Conservation (phyloP, 2,888 invertebrate species). For the Lasioglossum lativentre region DNA sequence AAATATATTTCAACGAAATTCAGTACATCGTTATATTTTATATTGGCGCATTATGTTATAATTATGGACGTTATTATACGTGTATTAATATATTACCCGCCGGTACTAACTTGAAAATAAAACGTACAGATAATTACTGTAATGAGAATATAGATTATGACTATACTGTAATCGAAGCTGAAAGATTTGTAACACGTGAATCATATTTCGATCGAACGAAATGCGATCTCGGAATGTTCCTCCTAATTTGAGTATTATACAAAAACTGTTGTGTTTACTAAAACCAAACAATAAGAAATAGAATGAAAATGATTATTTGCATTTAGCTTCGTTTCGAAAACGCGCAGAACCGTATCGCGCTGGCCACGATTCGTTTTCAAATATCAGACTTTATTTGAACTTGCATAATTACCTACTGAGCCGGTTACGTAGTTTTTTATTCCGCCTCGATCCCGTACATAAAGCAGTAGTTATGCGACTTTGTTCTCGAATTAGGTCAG, state of each 20-base stretch:
- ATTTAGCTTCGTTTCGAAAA: not conserved
- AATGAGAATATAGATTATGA: not conserved
- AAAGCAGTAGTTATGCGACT: not conserved
- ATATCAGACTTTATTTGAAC: not conserved
- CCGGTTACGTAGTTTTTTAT: not conserved
- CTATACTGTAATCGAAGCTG: too few relatives aligned
- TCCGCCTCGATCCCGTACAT: not conserved
- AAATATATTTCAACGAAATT: too few relatives aligned
- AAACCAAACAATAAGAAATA: not conserved
- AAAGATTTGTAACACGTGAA: too few relatives aligned
- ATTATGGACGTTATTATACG: not conserved
- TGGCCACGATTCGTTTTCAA: not conserved
- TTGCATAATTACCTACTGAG: not conserved
- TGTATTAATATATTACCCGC: not conserved
- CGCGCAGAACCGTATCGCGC: not conserved
- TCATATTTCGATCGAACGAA: not conserved
- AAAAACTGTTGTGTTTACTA: not conserved
- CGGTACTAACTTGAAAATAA: too few relatives aligned
- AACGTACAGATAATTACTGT: not conserved
- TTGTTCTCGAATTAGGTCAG: not conserved
- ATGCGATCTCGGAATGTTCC: not conserved
- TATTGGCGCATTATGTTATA: not conserved
- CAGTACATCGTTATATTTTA: too few relatives aligned
- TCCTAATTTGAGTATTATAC: not conserved
- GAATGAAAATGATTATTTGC: not conserved